Conservation (phyloP, 1,140 invertebrate genomes). For the Orchestia grillus region DNA sequence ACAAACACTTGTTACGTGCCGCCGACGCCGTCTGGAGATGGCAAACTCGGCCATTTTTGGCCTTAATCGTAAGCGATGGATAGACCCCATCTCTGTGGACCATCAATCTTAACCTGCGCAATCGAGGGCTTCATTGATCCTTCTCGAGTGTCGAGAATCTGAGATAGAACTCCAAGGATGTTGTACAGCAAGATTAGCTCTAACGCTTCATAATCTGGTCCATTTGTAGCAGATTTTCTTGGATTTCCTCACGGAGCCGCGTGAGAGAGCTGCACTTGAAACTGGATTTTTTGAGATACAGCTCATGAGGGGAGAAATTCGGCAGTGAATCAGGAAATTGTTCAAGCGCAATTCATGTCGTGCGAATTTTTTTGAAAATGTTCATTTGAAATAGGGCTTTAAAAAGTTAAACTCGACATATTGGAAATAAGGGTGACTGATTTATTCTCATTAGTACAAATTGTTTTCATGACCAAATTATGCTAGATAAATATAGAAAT, state of each 20-base stretch:
- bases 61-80: constrained; percentile 40
- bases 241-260: neutral
- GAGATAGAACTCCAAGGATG: neutral
- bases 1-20: constrained; percentile 51
- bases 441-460: neutral
- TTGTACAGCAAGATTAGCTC: neutral
- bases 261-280: neutral
- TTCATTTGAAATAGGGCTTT: neutral
- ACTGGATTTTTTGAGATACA: neutral
- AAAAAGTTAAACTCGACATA: neutral
- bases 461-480: neutral
- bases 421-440: neutral
- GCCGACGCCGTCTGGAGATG: neutral
- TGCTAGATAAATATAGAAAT: neutral
- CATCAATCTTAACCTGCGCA: constrained; percentile 51
- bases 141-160: neutral
- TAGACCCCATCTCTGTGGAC: neutral
- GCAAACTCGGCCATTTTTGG: neutral
- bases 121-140: constrained; percentile 40
- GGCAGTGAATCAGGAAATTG: neutral
- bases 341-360: neutral
- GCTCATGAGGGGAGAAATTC: neutral
- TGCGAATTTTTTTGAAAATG: neutral
- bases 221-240: neutral
- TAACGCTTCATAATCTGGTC: neutral